Evolutionary conservation across 2,797 vertebrate species (phyloP), one percentile per base, ranked within the genome.

Genomic region (Crenuchus spilurus): DNA sequence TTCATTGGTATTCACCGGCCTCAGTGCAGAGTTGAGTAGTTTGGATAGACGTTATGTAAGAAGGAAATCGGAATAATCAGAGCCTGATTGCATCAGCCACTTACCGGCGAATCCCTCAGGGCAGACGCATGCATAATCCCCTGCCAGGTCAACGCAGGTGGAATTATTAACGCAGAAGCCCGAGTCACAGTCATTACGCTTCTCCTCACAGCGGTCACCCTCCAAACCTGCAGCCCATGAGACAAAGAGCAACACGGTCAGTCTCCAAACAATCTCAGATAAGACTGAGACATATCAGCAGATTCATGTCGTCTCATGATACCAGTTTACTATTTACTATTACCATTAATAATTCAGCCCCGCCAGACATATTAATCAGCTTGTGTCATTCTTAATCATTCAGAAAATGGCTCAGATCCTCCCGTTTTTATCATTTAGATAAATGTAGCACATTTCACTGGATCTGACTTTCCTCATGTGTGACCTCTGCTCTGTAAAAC

Each of bases 161-260:
- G 90, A 92, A 87, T 93, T 92, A 82, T 85, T 93, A 86, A 88
- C 80, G 83, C 88, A 93, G 85, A 93, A 91, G 78, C 84, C 86
- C 0, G 82, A 87, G 82, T 46, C 81, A 75, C 91, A 93, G 82
- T 94, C 92, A 90, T 93, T 86, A 91, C 90, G 80, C 85, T 86
- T 89, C 81, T 89, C 91, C 90, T 95, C 91, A 92, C 89, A 93
- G 85, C 88, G 91, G 78, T 85, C 69, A 60, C 91, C 90, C 78
- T 82, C 81, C 82, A 91, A 93, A 78, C 88, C 88, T 94, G 78
- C 65, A 72, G 77, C 22, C 80, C 79, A 69, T 60, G 68, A 77
- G 51, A 77, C 20, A 39, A 33, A 67, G 54, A 18, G 60, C 48
- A 42, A 58, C 11, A 33, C 4, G 24, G 22, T 52, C 24, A 52